phyloP scores from a whole-genome alignment of 2,113 vertebrate genomes.

The Zapus hudsonius region DNA sequence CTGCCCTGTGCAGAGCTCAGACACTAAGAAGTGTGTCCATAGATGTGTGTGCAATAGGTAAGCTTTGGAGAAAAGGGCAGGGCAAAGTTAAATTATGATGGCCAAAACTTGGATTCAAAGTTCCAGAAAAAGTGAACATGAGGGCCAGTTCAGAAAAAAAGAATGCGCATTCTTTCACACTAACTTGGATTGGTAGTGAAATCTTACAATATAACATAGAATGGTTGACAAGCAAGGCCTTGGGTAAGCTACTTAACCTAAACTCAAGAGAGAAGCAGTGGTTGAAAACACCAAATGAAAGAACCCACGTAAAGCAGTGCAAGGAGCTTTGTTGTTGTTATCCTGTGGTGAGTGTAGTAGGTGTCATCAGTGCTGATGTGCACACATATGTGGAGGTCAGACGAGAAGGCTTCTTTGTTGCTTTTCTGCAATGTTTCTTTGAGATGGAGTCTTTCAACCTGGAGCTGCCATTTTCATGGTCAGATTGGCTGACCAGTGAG shows the following conservation, averaged over 20 bases:
- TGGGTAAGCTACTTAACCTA: neutral
- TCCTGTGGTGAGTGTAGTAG: no score
- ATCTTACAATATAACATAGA: neutral
- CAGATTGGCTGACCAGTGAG: no score
- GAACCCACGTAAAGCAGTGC: neutral
- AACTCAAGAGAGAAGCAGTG: neutral
- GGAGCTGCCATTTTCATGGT: no score
- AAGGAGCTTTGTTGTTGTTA: no score
- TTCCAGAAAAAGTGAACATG: neutral
- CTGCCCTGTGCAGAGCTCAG: neutral
- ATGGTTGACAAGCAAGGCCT: neutral
- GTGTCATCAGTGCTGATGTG: no score
- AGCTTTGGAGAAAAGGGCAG: neutral
- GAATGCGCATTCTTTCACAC: neutral
- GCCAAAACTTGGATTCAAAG: neutral
- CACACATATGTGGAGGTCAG: no score
- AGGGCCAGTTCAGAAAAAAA: neutral
- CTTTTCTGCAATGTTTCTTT: no score
- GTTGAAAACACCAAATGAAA: neutral
- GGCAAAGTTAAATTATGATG: neutral
- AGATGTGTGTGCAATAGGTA: neutral
- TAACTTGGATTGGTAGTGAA: neutral
- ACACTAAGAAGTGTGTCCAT: accelerated
- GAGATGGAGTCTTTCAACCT: no score
- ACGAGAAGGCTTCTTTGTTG: no score